phyloP scores from a whole-genome alignment of 2,888 invertebrate species.

The Coremacera marginata region DNA sequence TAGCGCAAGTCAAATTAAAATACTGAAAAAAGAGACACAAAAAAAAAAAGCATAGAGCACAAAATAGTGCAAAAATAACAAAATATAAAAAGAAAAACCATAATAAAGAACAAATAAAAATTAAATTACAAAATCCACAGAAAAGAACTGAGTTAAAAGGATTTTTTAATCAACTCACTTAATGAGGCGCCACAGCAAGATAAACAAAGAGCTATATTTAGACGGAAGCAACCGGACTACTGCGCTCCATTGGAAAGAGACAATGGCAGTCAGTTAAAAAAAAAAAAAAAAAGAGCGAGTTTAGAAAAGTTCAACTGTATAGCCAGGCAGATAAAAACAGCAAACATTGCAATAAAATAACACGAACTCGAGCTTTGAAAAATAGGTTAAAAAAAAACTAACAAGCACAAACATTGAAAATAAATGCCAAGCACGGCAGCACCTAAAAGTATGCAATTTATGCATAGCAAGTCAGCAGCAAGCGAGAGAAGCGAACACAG shows the following conservation, averaged over 20 bases:
- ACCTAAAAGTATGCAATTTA: constrained; percentile 26
- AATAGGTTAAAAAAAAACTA: too few species aligned
- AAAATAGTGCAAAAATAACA: too few species aligned
- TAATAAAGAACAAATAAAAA: neutral
- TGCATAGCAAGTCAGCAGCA: neutral
- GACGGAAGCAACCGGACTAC: neutral
- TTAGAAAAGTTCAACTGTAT: too few species aligned
- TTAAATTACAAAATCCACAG: neutral
- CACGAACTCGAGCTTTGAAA: too few species aligned
- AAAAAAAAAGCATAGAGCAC: neutral
- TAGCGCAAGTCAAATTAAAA: neutral
- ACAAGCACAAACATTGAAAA: neutral
- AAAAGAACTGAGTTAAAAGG: neutral
- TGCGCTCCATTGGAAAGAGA: too few species aligned
- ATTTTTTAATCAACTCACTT: constrained; percentile 7
- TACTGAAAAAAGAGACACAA: neutral
- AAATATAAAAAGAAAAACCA: neutral
- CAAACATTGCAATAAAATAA: too few species aligned
- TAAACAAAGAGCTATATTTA: neutral
- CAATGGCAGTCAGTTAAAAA: too few species aligned
- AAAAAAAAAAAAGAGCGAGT: too few species aligned
- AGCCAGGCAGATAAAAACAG: too few species aligned
- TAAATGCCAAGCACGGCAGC: constrained; percentile 4
- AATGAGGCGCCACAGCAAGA: neutral
- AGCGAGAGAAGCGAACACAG: neutral